phyloP scores from a whole-genome alignment of 2,888 invertebrate species.

The Tetropium fuscum region DNA sequence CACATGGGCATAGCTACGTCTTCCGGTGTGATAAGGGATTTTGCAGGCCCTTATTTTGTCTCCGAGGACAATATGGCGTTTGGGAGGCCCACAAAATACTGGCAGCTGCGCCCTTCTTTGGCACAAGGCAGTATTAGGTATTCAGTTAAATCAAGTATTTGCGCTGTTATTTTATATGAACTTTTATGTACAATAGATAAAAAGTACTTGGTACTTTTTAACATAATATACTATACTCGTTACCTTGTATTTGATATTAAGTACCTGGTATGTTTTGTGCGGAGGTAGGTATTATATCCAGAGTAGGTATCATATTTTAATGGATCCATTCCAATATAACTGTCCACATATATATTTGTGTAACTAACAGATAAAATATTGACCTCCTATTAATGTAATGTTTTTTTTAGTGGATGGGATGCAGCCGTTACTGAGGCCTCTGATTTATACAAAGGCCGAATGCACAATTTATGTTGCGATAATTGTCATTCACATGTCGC shows the following conservation, averaged over 20 bases:
- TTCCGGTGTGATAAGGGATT: constrained; percentile 93
- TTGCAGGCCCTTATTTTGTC: constrained; percentile 97
- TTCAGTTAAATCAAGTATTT: not conserved
- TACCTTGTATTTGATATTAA: too few relatives aligned
- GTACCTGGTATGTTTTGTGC: too few relatives aligned
- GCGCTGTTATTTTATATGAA: too few relatives aligned
- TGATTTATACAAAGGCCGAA: constrained; percentile 91
- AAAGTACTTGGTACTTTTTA: too few relatives aligned
- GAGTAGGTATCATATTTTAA: too few relatives aligned
- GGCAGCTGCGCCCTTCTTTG: constrained; percentile 81
- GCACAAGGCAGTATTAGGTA: constrained; percentile 74
- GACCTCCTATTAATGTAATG: too few relatives aligned
- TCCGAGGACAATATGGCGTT: constrained; percentile 94
- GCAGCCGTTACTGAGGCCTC: constrained; percentile 90
- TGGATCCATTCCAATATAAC: too few relatives aligned
- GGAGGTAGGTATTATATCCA: too few relatives aligned
- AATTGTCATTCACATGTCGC: constrained; percentile 99
- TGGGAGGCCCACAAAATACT: constrained; percentile 88
- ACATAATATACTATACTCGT: too few relatives aligned
- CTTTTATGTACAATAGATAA: too few relatives aligned
- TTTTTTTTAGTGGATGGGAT: constrained; percentile 83
- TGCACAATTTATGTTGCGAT: constrained; percentile 97
- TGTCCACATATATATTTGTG: too few relatives aligned
- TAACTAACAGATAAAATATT: not conserved
- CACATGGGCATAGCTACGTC: constrained; percentile 98